Evolutionary conservation across 1,140 invertebrate genomes (phyloP).

Genomic region (Plectrocnemia conspersa): DNA sequence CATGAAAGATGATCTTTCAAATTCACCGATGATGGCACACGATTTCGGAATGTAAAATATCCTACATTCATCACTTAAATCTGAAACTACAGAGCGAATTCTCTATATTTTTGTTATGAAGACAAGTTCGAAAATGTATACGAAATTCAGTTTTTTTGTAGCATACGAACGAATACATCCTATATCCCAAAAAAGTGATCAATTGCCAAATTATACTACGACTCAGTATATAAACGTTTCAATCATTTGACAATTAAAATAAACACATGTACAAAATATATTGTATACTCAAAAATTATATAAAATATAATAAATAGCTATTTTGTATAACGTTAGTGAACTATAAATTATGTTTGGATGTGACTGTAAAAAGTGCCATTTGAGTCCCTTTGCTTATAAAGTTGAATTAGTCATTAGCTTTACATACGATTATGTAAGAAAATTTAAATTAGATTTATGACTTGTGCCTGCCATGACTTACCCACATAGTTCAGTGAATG

Average conservation of each 20-base stretch:
- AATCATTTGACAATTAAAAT: conserved; percentile 1
- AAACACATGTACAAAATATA: background rate
- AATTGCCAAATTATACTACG: background rate
- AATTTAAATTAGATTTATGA: conserved; percentile 17
- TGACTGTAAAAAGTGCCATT: conserved; percentile 24
- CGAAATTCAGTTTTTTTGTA: no score
- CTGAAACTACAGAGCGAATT: no score
- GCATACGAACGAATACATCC: no score
- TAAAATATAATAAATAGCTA: conserved; percentile 1
- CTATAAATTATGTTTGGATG: no score
- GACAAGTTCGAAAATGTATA: background rate
- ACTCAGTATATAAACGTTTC: background rate
- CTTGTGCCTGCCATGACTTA: conserved; percentile 23
- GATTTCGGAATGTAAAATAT: conserved; percentile 19
- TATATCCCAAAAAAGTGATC: background rate
- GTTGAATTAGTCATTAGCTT: conserved; percentile 9
- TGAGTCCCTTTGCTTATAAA: conserved; percentile 6
- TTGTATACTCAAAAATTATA: conserved; percentile 5
- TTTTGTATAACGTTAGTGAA: conserved; percentile 1
- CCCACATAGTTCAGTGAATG: conserved; percentile 14
- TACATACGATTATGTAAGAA: conserved; percentile 6
- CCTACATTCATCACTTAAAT: background rate
- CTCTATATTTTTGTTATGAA: no score
- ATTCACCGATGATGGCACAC: conserved; percentile 14
- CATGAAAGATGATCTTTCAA: conserved; percentile 9